phyloP scores from a whole-genome alignment of 2,113 vertebrate genomes.

The Amblyornis subalaris region DNA sequence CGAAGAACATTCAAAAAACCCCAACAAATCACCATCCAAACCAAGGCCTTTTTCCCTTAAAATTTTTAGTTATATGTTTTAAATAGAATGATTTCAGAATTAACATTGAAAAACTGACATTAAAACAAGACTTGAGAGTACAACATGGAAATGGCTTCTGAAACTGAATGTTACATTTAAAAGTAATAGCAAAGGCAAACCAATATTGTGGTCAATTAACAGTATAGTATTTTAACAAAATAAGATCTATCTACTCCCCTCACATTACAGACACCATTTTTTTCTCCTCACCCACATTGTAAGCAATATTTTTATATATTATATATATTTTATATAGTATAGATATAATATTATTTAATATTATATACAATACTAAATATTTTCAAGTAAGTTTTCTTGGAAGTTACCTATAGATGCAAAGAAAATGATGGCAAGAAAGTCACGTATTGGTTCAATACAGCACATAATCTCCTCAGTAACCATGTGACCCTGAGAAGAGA shows the following conservation, averaged over 20 bases:
- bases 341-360: background rate
- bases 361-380: background rate
- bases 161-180: background rate
- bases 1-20: background rate
- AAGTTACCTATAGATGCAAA: slow-evolving; percentile 93
- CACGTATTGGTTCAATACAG: slow-evolving; percentile 90
- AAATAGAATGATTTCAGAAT: background rate
- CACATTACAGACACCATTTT: background rate
- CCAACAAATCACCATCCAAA: background rate
- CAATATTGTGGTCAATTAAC: background rate
- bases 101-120: background rate
- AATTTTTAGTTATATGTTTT: background rate
- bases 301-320: background rate
- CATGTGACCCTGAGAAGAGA: slow-evolving; percentile 94
- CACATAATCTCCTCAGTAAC: slow-evolving; percentile 86
- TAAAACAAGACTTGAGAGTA: background rate
- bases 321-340: background rate
- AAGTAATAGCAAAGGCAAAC: background rate
- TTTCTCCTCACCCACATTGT: background rate
- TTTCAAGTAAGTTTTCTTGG: background rate
- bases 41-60: background rate
- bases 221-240: background rate
- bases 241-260: background rate
- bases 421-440: slow-evolving; percentile 97
- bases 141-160: background rate